A percentile compares a stretch with the other conserved stretches of the same genome.
These are phyloP conservation scores for Oasisia sp. DNA, from an alignment of 2,888 invertebrate species.

Conservation along the genomic window DNA sequence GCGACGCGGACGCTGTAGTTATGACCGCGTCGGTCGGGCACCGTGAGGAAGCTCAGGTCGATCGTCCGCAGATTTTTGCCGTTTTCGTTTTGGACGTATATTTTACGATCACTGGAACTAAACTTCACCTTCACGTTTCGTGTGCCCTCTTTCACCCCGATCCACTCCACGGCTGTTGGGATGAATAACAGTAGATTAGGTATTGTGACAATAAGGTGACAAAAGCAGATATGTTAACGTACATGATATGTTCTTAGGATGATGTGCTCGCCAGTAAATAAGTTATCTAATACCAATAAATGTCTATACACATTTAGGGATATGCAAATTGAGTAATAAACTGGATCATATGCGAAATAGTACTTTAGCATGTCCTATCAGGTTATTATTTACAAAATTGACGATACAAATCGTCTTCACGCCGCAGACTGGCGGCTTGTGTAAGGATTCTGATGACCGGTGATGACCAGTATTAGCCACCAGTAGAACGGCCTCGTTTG, in stretches of 20 bases:
- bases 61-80: slow-evolving; percentile 35
- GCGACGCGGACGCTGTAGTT: slow-evolving; percentile 33
- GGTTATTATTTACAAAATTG: no score
- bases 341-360: no score
- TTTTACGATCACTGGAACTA: not conserved
- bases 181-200: not conserved
- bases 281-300: no score
- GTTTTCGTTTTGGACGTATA: not conserved
- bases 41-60: slow-evolving; percentile 33
- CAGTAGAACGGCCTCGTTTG: no score
- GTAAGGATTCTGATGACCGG: no score
- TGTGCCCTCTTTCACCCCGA: slow-evolving; percentile 46
- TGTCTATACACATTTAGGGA: no score
- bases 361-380: no score
- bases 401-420: no score
- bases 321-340: no score
- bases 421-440: no score
- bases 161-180: slow-evolving; percentile 55
- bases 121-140: slow-evolving; percentile 28
- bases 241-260: not conserved
- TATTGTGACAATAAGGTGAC: not conserved
- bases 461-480: no score
- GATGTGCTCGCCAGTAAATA: not conserved
- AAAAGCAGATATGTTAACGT: not conserved
- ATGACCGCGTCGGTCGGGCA: slow-evolving; percentile 47